A percentile compares a stretch with the other conserved stretches of the same genome.
Conservation (phyloP, 2,113 vertebrate species). For the Vidua chalybeata region DNA sequence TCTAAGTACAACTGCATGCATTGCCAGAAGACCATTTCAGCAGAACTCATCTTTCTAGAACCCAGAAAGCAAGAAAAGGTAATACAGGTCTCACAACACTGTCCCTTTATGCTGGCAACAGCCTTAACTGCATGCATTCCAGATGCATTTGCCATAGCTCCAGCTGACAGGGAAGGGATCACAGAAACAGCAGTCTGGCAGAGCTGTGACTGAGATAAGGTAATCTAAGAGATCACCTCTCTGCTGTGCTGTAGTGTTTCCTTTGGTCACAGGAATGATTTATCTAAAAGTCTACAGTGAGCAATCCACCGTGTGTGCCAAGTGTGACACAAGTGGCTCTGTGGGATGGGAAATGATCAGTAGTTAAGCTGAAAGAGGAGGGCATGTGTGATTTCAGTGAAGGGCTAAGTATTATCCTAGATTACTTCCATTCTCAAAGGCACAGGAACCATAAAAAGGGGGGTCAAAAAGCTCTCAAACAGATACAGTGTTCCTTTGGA, state of each 20-base stretch:
- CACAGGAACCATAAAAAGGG: not conserved
- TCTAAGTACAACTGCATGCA: not conserved
- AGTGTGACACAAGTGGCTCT: not conserved
- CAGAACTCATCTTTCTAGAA: not conserved
- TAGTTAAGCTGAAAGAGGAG: not conserved
- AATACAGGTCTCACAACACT: not conserved
- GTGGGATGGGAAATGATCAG: not conserved
- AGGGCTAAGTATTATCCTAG: not conserved
- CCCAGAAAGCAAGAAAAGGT: not conserved
- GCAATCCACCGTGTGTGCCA: not conserved
- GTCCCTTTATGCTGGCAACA: not conserved
- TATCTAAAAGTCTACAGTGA: not conserved
- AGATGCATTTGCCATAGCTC: not conserved
- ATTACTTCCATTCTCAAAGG: not conserved
- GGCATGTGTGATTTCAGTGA: not conserved
- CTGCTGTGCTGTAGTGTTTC: not conserved
- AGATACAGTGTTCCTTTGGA: not conserved
- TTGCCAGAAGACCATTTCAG: not conserved
- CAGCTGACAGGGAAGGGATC: not conserved
- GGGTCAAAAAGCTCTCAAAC: not conserved
- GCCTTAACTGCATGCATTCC: not conserved
- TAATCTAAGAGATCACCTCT: not conserved
- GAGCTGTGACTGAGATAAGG: not conserved
- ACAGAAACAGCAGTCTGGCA: not conserved
- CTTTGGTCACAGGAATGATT: not conserved